These are phyloP conservation scores for Biston betularia DNA, from an alignment of 2,888 invertebrate species.

Conservation along the genomic window DNA sequence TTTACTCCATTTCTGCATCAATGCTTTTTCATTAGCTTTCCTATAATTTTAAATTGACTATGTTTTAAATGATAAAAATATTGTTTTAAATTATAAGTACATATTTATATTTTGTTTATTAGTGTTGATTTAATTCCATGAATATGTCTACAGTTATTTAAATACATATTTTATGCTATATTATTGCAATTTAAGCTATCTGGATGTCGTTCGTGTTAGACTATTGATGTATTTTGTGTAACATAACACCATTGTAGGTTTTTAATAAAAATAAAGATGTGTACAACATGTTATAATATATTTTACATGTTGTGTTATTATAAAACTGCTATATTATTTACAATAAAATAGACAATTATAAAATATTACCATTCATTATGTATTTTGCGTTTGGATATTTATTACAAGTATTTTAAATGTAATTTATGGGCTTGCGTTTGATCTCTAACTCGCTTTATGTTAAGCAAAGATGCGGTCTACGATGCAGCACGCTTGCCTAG, in stretches of 20 bases:
- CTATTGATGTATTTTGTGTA: constrained; percentile 54
- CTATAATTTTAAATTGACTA: no score
- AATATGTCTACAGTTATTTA: background rate
- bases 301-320: constrained; percentile 17
- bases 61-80: no score
- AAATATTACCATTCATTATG: no score
- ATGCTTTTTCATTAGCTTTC: no score
- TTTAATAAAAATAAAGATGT: constrained; percentile 61
- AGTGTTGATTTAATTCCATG: background rate
- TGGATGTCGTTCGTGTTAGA: constrained; percentile 73
- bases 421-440: no score
- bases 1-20: no score
- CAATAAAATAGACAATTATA: background rate
- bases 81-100: no score
- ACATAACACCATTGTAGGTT: constrained; percentile 54
- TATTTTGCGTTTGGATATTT: no score
- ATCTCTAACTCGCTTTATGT: no score
- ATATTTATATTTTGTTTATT: background rate
- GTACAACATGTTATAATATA: constrained; percentile 51
- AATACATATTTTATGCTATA: constrained; percentile 41
- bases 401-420: no score
- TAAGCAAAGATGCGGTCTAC: no score
- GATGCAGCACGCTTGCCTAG: no score
- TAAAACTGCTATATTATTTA: background rate
- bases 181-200: constrained; percentile 57